phyloP scores from a whole-genome alignment of 2,113 vertebrate species.

The Xenus cinereus region DNA sequence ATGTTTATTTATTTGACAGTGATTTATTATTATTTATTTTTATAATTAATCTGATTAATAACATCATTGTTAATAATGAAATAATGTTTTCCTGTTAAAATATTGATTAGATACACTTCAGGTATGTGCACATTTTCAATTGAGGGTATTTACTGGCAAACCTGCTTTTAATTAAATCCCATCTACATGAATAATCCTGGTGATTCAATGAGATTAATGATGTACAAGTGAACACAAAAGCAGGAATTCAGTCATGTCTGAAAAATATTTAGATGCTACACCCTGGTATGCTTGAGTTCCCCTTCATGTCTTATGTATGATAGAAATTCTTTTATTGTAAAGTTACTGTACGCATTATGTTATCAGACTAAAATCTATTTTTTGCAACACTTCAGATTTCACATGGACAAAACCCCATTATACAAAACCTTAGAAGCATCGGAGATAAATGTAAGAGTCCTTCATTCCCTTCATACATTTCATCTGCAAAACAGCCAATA shows the following conservation, averaged over 20 bases:
- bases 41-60: neutral
- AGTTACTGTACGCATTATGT: neutral
- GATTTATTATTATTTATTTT: neutral
- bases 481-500: neutral
- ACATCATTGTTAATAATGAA: neutral
- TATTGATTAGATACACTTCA: neutral
- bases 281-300: neutral
- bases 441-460: neutral
- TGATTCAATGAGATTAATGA: constrained; percentile 4
- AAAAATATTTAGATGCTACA: constrained; percentile 6
- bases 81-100: neutral
- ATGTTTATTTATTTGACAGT: neutral
- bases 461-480: neutral
- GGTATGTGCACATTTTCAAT: neutral
- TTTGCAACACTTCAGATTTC: neutral
- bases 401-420: neutral
- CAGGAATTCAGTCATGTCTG: neutral
- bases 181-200: constrained; percentile 15
- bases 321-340: neutral
- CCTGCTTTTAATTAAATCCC: neutral
- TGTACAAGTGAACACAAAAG: neutral
- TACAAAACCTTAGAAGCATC: neutral
- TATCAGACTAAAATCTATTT: neutral
- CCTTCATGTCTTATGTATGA: neutral
- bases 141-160: neutral